Conservation (phyloP, 1,140 invertebrate genomes). For the Araneus ventricosus region DNA sequence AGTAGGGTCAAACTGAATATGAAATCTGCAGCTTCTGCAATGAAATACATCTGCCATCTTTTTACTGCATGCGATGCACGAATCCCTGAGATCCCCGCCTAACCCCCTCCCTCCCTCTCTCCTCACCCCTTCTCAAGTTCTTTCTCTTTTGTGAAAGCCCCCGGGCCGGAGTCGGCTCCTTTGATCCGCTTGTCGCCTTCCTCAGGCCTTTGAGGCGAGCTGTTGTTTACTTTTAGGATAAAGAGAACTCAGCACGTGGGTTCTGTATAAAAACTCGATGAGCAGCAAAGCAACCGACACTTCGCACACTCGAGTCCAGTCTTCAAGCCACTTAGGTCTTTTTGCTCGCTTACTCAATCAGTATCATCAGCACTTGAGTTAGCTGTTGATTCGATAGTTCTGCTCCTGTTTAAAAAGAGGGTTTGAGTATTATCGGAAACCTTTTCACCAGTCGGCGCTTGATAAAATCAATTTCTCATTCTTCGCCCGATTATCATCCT, state of each 20-base stretch:
- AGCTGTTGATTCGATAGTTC: not conserved
- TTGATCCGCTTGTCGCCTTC: slow-evolving; percentile 44
- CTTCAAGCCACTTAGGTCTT: not conserved
- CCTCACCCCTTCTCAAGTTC: not conserved
- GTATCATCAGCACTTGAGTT: not conserved
- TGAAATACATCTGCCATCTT: not conserved
- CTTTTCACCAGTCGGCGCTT: not conserved
- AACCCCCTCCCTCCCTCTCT: not conserved
- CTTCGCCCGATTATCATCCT: not conserved
- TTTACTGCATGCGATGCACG: slow-evolving; percentile 10
- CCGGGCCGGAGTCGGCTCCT: not conserved
- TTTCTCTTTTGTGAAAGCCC: slow-evolving; percentile 49
- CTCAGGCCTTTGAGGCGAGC: slow-evolving; percentile 19
- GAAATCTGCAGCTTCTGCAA: not conserved
- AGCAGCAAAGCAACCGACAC: not conserved
- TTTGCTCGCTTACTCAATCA: not conserved
- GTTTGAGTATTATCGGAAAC: not conserved
- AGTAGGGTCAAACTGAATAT: slow-evolving; percentile 16
- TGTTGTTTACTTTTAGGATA: slow-evolving; percentile 64
- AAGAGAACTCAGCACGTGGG: slow-evolving; percentile 25
- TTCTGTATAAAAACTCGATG: slow-evolving; percentile 33
- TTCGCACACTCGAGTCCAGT: not conserved
- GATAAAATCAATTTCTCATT: not conserved
- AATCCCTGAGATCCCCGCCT: not conserved
- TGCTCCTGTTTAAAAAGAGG: not conserved